Conservation (phyloP, 1,140 invertebrate genomes). For the Druon quercuslanigerum region DNA sequence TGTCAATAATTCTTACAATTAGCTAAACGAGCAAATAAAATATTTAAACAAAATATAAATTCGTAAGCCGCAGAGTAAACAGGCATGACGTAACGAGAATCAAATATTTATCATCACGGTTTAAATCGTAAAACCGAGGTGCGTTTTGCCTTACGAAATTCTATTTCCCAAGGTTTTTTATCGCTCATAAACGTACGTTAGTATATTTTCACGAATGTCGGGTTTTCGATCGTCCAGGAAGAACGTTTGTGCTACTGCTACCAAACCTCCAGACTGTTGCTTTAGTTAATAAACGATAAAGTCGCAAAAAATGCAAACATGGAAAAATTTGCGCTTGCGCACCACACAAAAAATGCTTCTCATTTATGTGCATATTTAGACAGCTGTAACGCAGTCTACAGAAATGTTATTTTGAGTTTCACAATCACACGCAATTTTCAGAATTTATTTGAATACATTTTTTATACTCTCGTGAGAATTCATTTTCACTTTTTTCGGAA, state of each 20-base stretch:
- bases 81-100: neutral
- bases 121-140: neutral
- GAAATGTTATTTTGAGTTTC: neutral
- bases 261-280: neutral
- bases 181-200: neutral
- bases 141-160: neutral
- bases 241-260: neutral
- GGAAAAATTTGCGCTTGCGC: too few species aligned
- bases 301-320: neutral
- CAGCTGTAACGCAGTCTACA: neutral
- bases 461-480: too few species aligned
- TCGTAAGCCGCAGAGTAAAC: neutral
- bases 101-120: neutral
- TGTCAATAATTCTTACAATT: neutral
- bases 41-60: slow-evolving; percentile 24
- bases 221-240: too few species aligned
- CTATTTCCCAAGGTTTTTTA: neutral
- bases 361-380: too few species aligned
- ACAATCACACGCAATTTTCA: neutral
- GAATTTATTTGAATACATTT: neutral
- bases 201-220: too few species aligned
- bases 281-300: neutral
- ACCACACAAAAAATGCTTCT: too few species aligned
- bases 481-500: neutral
- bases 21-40: slow-evolving; percentile 7